Base-by-base conservation (phyloP, 2,888 invertebrate genomes). In the Malthinus seriepunctatus region DNA sequence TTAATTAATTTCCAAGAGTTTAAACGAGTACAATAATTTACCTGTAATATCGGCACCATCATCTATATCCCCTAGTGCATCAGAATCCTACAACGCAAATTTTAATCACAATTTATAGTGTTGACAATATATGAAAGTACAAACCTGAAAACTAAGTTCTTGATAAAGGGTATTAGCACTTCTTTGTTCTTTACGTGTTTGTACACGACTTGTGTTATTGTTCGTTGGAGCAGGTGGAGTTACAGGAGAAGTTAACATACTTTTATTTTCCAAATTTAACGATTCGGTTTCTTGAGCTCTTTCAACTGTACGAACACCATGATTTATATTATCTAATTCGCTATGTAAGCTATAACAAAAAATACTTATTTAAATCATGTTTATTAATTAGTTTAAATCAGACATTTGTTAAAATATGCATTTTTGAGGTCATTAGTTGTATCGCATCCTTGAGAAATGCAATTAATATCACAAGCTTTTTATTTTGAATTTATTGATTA, bases 11-110 rank as follows among this genome's bases (percentile, higher is more conserved):
- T 56, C 37, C 31, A 39, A 34, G 33, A 67, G 50, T 66, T 57
- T 65, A 68, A 32, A 49, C 8, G 54, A 14, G 32, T 34, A 39
- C 9, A 42, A 23, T 23, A 23, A 23, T 23, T 74, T 82, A 96
- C 97, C 97, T 77, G 97, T 97, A 67, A 98, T 94, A 76, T 95
- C 94, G 34, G 89, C 89, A 51, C 91, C 90, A 79, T 95, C 95
- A 60, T 88, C 90, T 72, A 89, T 86, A 78, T 91, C 94, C 60
- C 92, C 89, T 64, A 93, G 87, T 32, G 91, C 89, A 77, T 91
- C 90, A 10, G 86, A 83, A 78, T 96, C 96, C 80, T 92, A 63
- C 10, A 56, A 70, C 71, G 57, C 49, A 61, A 57, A 57, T 15
- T 39, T 32, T 32, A 54, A 34, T 39, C 14, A 39, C 31, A 31